Percentiles rank a stretch among this genome's conserved stretches.
phyloP scores from a whole-genome alignment of 2,888 invertebrate species.

The Drosophila prolongata region DNA sequence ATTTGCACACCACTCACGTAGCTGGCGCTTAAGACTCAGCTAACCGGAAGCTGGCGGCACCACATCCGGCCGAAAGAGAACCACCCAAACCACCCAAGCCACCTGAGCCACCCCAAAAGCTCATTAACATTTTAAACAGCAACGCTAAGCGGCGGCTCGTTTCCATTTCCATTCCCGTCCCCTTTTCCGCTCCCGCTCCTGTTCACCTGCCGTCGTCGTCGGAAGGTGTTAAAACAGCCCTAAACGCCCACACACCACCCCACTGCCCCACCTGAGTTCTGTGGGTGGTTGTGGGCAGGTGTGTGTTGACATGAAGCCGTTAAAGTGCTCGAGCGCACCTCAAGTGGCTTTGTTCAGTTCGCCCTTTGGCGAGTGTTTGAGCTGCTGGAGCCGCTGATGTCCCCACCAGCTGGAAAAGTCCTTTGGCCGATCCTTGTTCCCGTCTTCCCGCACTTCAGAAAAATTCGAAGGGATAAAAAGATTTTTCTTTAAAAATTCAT shows the following conservation, averaged over 20 bases:
- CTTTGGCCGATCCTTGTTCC: conserved; percentile 3
- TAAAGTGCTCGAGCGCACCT: conserved; percentile 80
- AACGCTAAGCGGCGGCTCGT: conserved; percentile 59
- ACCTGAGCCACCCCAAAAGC: conserved; percentile 68
- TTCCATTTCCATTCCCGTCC: conserved; percentile 25
- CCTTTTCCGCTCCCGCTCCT: conserved; percentile 13
- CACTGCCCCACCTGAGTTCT: conserved; percentile 9
- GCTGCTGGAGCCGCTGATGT: conserved; percentile 44
- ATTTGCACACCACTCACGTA: conserved; percentile 80
- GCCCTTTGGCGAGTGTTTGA: conserved; percentile 76
- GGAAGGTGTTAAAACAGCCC: conserved; percentile 78
- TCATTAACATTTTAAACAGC: conserved; percentile 80
- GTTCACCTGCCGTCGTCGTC: conserved; percentile 40
- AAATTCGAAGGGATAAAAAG: background rate
- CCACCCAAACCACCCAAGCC: conserved; percentile 19
- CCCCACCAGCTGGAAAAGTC: conserved; percentile 28
- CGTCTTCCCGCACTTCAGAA: background rate
- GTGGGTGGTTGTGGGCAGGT: conserved; percentile 27
- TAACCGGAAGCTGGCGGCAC: conserved; percentile 77
- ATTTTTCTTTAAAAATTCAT: too few species aligned
- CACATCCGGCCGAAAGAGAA: conserved; percentile 67
- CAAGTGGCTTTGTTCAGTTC: conserved; percentile 79
- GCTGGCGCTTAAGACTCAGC: conserved; percentile 76
- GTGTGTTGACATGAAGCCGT: conserved; percentile 78
- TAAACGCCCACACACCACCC: conserved; percentile 53